These are phyloP conservation scores for Leptinotarsa rubiginosa DNA, from an alignment of 2,888 invertebrate genomes.

Conservation along the genomic window DNA sequence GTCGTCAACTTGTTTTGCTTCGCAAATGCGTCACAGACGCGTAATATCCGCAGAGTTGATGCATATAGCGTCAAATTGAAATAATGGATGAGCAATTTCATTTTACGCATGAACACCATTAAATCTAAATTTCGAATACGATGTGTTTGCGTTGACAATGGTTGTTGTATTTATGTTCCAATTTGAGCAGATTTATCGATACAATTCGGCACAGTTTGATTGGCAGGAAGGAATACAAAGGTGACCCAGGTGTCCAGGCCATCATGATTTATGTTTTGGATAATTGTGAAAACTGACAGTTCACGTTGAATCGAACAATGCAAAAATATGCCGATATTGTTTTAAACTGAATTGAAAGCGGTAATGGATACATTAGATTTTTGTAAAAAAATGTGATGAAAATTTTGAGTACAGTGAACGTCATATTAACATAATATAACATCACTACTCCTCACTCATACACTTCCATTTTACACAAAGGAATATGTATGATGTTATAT, in stretches of 20 bases:
- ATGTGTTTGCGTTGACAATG: neutral
- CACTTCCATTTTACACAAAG: too few relatives aligned
- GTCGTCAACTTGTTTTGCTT: neutral
- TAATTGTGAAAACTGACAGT: neutral
- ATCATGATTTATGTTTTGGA: neutral
- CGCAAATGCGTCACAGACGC: neutral
- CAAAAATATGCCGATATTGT: too few relatives aligned
- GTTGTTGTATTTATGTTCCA: neutral
- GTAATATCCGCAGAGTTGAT: neutral
- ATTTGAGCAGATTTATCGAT: neutral
- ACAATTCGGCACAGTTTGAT: neutral
- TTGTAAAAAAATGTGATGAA: too few relatives aligned
- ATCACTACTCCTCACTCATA: too few relatives aligned
- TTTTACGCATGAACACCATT: conserved; percentile 4
- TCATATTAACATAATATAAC: too few relatives aligned
- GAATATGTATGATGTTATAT: too few relatives aligned
- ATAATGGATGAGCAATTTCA: conserved; percentile 17
- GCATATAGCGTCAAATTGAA: conserved; percentile 11
- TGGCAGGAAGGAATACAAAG: neutral
- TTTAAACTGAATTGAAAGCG: too few relatives aligned
- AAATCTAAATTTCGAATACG: neutral
- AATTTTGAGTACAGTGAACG: too few relatives aligned
- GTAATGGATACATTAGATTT: too few relatives aligned
- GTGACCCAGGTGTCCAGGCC: neutral
- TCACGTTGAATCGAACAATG: too few relatives aligned